Evolutionary conservation across 2,113 vertebrate genomes (phyloP).

Genomic region (Hirundichthys speculiger): DNA sequence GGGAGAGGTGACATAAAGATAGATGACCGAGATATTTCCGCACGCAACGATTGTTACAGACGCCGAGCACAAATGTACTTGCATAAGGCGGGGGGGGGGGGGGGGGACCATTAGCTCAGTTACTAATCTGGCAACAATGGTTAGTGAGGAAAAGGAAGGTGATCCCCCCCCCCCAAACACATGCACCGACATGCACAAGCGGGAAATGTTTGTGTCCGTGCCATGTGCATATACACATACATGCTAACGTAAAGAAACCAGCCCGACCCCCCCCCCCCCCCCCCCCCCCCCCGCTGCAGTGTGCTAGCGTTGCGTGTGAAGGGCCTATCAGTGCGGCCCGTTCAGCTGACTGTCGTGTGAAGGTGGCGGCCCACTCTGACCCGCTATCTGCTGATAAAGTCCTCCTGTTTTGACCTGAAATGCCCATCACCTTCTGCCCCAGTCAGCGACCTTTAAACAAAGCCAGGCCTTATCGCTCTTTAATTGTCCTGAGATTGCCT

Average conservation of each 20-base stretch:
- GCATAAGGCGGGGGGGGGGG: slow-evolving; percentile 32
- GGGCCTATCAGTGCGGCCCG: slow-evolving; percentile 24
- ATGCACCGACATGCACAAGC: slow-evolving; percentile 2
- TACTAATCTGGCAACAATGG: slow-evolving; percentile 75
- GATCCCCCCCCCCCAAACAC: slow-evolving; percentile 40
- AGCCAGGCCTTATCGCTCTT: background rate
- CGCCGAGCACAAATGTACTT: slow-evolving; percentile 47
- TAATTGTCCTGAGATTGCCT: background rate
- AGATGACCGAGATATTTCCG: slow-evolving; percentile 79
- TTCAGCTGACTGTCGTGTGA: slow-evolving; percentile 37
- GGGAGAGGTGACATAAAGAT: slow-evolving; percentile 80
- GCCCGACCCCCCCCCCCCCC: no score
- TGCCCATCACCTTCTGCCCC: slow-evolving; percentile 5
- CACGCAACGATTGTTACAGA: slow-evolving; percentile 83
- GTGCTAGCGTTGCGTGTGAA: slow-evolving; percentile 55
- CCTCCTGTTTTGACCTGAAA: slow-evolving; percentile 33
- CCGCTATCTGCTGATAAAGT: slow-evolving; percentile 42
- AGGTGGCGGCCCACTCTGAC: slow-evolving; percentile 35
- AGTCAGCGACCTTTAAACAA: slow-evolving; percentile 3
- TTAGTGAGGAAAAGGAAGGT: slow-evolving; percentile 68
- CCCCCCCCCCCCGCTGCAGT: background rate
- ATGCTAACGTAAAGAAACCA: background rate
- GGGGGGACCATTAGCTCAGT: slow-evolving; percentile 70
- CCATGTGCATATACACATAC: background rate
- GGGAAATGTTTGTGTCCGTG: background rate